These are phyloP conservation scores for Asbolus verrucosus DNA, from an alignment of 1,140 invertebrate genomes.

Conservation along the genomic window DNA sequence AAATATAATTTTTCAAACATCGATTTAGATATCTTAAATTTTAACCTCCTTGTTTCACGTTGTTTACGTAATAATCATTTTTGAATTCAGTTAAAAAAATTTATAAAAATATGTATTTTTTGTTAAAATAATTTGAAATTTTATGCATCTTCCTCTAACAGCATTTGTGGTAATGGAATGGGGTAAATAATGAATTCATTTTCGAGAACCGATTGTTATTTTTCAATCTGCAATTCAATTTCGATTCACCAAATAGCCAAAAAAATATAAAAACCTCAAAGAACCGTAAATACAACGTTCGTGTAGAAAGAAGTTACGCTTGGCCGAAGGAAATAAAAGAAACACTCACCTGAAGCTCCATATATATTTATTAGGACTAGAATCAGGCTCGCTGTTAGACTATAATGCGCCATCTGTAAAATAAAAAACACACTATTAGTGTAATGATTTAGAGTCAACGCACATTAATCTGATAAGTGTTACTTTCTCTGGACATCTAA, in stretches of 20 bases:
- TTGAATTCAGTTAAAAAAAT: no score
- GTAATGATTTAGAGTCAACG: background rate
- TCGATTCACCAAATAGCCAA: slow-evolving; percentile 5
- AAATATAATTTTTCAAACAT: no score
- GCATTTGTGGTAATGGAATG: no score
- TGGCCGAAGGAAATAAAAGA: slow-evolving; percentile 16
- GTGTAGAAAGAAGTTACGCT: slow-evolving; percentile 9
- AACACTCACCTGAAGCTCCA: slow-evolving; percentile 56
- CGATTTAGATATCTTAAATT: no score
- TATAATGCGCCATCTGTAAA: slow-evolving; percentile 56
- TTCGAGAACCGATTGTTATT: background rate
- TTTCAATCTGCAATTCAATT: slow-evolving; percentile 13
- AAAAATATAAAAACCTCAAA: slow-evolving; percentile 16
- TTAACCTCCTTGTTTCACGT: no score
- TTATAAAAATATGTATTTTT: no score
- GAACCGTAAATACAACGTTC: slow-evolving; percentile 3
- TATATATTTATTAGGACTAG: slow-evolving; percentile 57
- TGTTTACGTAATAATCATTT: no score
- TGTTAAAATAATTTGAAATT: no score
- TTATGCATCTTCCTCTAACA: no score
- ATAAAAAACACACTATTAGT: slow-evolving; percentile 44
- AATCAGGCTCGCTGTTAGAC: slow-evolving; percentile 48
- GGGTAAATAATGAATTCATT: no score
- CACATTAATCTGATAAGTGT: background rate
- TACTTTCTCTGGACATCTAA: no score